These are phyloP conservation scores for Xylocopa sonorina DNA, from an alignment of 1,140 invertebrate genomes.

Conservation along the genomic window DNA sequence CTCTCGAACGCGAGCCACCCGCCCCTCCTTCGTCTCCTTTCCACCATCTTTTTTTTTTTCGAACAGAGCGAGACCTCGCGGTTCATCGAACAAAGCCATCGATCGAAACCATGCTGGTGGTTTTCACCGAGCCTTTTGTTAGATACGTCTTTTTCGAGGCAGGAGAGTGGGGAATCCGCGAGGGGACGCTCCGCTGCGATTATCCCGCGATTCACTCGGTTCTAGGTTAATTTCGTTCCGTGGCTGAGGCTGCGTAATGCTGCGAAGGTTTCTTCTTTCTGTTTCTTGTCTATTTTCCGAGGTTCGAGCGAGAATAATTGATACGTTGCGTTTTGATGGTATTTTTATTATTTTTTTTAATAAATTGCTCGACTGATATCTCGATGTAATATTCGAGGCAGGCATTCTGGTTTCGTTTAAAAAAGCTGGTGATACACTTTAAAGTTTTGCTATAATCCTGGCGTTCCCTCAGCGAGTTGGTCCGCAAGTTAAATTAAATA, in stretches of 20 bases:
- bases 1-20: no score
- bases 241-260: no score
- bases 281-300: no score
- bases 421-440: constrained; percentile 3
- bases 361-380: neutral
- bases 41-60: no score
- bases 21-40: no score
- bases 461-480: neutral
- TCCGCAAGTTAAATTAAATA: constrained; percentile 35
- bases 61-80: neutral
- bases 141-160: neutral
- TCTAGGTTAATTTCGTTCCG: neutral
- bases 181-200: neutral
- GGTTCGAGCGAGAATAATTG: no score
- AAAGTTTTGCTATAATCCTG: constrained; percentile 18
- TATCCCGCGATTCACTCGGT: neutral
- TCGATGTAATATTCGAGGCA: neutral
- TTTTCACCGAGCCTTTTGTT: no score
- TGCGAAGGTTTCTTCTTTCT: no score
- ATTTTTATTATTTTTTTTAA: no score
- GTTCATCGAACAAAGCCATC: constrained; percentile 11
- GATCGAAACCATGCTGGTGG: neutral
- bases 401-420: neutral
- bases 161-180: neutral
- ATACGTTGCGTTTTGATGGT: no score